Base-by-base conservation (phyloP, 1,140 invertebrate species). In the Achroia grisella region DNA sequence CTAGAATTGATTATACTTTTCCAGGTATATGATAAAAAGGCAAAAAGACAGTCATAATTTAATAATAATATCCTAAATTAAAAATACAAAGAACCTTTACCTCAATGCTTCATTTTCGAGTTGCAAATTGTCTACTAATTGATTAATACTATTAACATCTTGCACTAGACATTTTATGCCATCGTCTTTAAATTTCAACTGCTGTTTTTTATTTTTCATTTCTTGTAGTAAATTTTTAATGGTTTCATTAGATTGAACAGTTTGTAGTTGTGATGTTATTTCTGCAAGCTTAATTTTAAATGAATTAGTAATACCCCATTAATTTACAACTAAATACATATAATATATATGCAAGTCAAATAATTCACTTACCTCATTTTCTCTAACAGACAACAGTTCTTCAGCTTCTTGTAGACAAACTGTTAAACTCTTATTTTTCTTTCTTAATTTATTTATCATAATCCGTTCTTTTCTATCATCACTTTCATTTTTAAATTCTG, bases 101-200 rank as follows among this genome's bases (percentile, higher is more conserved):
- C 85, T 79, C 52, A 87, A 58, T 8, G 65, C 56, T 71, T 76
- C 80, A 67, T 87, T 86, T 76, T 87, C 77, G 6, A 85, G 43
- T 51, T 86, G 81, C 11, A 86, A 46, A 28, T 80, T 53, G 52
- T 74, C 69, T 9, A 82, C 57, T n/a, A 62, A 10, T 53, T 79
- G 54, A 36, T 66, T 71, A 17, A 83, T 48, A 35, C 52, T 59
- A 53, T 87, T 86, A 10, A 83, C 48, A 57, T 87, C 84, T 35
- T 71, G 56, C 4, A 87, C 70, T 28, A 86, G 56, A 13, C 58
- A 71, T 39, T 77, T 77, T 6, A 86, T 86, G 15, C 73, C 71
- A 45, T 83, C 73, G 36, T 86, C 79, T 49, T 77, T 79, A 0
- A 67, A 27, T 55, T 78, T 80, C 27, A 86, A 33, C 42, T 80